These are phyloP conservation scores for Cyanocitta stelleri DNA, from an alignment of 2,113 vertebrate genomes.

Conservation along the genomic window DNA sequence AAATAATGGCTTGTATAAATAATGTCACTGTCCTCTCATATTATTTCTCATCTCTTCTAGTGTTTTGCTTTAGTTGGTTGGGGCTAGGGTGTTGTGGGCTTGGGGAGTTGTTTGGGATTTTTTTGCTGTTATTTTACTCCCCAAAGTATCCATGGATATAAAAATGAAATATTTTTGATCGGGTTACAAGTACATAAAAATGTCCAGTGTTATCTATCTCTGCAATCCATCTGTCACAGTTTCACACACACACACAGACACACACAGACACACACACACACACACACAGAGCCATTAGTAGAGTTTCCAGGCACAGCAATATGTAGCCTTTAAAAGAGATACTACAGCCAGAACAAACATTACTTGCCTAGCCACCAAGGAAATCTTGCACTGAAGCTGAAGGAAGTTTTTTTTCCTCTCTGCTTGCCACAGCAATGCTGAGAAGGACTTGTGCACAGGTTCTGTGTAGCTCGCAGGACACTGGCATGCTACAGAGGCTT, in stretches of 20 bases:
- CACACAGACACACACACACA: background rate
- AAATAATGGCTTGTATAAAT: background rate
- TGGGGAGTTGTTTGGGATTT: fast-evolving
- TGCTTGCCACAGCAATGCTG: background rate
- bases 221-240: background rate
- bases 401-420: background rate
- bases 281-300: background rate
- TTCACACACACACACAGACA: background rate
- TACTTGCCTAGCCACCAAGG: background rate
- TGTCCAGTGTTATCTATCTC: background rate
- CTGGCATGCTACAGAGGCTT: background rate
- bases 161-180: slow-evolving; percentile 8
- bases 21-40: background rate
- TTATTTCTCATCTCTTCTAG: background rate
- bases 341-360: background rate
- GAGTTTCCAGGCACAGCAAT: background rate
- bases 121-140: background rate
- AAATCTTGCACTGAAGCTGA: background rate
- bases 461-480: background rate
- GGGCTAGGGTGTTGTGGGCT: background rate
- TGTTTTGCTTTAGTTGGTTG: background rate
- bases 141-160: background rate
- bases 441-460: background rate
- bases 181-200: slow-evolving; percentile 14
- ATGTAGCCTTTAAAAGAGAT: background rate